Evolutionary conservation across 37 sponge, comb jelly and placozoan genomes (phyloP).

Genomic region (Ephydatia muelleri): DNA sequence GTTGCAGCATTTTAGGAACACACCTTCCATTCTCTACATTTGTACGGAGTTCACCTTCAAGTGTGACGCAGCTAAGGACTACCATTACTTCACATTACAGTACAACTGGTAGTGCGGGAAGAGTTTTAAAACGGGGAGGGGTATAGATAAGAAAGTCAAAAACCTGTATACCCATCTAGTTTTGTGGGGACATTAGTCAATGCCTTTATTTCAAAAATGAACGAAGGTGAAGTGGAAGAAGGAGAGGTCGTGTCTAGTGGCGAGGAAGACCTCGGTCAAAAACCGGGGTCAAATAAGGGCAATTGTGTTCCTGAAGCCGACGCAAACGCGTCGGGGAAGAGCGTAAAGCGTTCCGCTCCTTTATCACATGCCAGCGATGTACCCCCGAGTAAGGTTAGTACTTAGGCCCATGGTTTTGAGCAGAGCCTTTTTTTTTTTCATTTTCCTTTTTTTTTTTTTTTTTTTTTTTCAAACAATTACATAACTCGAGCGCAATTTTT

Average conservation of each 20-base stretch:
- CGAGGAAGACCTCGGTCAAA: constrained; percentile 35
- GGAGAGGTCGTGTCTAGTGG: constrained; percentile 64
- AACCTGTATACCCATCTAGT: not conserved
- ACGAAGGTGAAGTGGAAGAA: constrained; percentile 63
- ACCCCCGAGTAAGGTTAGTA: not conserved
- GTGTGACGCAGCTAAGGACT: constrained; percentile 1
- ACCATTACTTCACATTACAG: not conserved
- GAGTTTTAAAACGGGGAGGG: not conserved
- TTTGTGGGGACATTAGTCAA: not conserved
- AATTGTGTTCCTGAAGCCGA: constrained; percentile 9
- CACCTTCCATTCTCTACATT: constrained; percentile 1
- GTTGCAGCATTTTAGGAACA: constrained; percentile 1
- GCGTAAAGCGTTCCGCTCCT: constrained; percentile 4
- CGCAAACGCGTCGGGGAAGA: not conserved
- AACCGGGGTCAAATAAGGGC: not conserved
- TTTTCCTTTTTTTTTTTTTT: not conserved
- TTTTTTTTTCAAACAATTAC: not conserved
- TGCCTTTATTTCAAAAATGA: not conserved
- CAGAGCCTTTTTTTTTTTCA: not conserved
- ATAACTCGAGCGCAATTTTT: not conserved
- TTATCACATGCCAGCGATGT: not conserved
- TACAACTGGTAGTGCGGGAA: not conserved
- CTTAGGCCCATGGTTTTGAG: not conserved
- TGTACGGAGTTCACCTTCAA: not conserved
- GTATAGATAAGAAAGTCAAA: not conserved